Evolutionary conservation across 2,888 invertebrate genomes (phyloP), one percentile per base, ranked within the genome.

Genomic region (Apamea epomidion): DNA sequence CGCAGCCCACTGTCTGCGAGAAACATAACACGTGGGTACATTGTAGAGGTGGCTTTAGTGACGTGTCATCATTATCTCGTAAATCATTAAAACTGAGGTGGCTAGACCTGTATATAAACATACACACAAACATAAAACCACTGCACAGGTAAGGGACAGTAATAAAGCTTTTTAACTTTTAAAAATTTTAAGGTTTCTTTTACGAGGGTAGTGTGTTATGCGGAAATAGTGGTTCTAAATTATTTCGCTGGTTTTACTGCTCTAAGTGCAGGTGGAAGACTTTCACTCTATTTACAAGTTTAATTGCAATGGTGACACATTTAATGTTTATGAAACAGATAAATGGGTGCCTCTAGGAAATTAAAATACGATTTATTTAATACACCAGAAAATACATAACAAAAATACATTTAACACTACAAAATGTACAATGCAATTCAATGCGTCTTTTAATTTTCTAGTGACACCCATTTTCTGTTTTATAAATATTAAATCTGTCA

Each of bases 31-130:
- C 14, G 32, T 25, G 18, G 16, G 14, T 48, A 67, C 67, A 77
- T 54, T 73, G 82, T 74, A 42, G 67, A 48, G 67, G 29, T 29
- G 62, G 78, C 84, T 80, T 86, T 86, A 83, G 80, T 81, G 76
- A 3, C 12, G 69, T 48, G 73, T 70, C 76, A 74, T 76, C 80
- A 78, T 88, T 80, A 76, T 70, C 73, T 68, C 80, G 87, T 84
- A 80, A 87, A 78, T 87, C 80, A 84, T 85, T 87, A 87, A 75
- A 76, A 87, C 67, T 81, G 76, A 80, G 78, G 79, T 75, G 65
- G 45, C 42, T 7, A 68, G 48, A 67, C 69, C 64, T n/a, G 18
- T 58, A 42, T 60, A 45, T 45, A 85, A 64, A 67, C 42, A 62
- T 14, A 45, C 58, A 68, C 71, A 70, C 76, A 72, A 78, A 74